Evolutionary conservation across 2,113 vertebrate genomes (phyloP).

Genomic region (Dolichallabes microphthalmus): DNA sequence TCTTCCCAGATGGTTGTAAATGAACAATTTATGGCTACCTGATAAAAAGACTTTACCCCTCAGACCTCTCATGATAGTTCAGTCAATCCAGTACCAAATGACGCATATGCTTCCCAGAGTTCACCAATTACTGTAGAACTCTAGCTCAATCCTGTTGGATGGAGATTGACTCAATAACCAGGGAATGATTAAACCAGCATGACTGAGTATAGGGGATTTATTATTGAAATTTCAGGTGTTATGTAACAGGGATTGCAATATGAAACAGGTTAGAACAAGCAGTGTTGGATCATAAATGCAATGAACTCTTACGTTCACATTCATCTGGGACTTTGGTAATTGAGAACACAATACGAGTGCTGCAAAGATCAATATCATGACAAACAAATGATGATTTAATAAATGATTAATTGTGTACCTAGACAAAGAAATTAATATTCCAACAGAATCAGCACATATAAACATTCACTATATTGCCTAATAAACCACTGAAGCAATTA

Average conservation of each 20-base stretch:
- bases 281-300: background rate
- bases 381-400: background rate
- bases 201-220: background rate
- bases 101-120: background rate
- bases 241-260: background rate
- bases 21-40: constrained; percentile 1
- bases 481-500: background rate
- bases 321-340: background rate
- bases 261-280: background rate
- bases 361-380: background rate
- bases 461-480: background rate
- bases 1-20: background rate
- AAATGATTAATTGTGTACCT: background rate
- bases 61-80: background rate
- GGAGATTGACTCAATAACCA: background rate
- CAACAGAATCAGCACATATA: background rate
- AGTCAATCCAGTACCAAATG: background rate
- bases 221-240: background rate
- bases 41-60: constrained; percentile 24
- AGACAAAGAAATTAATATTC: background rate
- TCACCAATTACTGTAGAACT: constrained; percentile 25
- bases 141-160: constrained; percentile 5
- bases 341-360: background rate
- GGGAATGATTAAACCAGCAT: background rate
- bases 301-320: background rate